Evolutionary conservation across 2,888 invertebrate genomes (phyloP), one percentile per base, ranked within the genome.

Genomic region (Lacanobia oleracea): DNA sequence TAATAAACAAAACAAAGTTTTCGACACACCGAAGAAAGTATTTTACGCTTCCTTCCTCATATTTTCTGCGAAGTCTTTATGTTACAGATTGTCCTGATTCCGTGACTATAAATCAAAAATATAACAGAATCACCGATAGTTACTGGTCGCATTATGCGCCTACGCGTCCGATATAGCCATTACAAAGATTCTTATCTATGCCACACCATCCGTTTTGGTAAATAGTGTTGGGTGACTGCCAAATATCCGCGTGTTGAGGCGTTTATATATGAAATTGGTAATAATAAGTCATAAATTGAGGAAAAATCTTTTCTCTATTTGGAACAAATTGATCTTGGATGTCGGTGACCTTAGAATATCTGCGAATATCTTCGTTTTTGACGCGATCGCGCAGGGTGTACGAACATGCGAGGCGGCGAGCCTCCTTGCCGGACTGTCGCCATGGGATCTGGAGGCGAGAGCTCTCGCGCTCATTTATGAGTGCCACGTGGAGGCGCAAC

Each of bases 181-280:
- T 74, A 75, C 60, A 60, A 72, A 81, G 69, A 79, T 76, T 83
- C 83, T 85, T 84, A 86, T 86, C 72, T 72, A 40, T 83, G 83
- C 59, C 79, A 33, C 45, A 73, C 27, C 79, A 68, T 72, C 70
- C 63, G 79, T 84, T 75, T 72, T 72, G 79, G 74, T 83, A 78
- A 83, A 83, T 72, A 72, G 14, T 18, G 21, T 64, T 85, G 84
- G 86, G 23, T 63, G 7, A 8, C 5, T 8, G 81, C 83, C 84
- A 85, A 74, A 78, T 60, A 65, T 21, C n/a, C 61, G 9, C 37
- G 18, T 54, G 18, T 67, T 37, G 54, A 67, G n/a, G 50, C 50
- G 16, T 18, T 33, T 18, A 18, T 27, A 33, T 18, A 56, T 56
- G 33, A 18, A 27, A 54, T 27, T 18, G 54, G 16, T 33, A 54